Base-by-base conservation (phyloP, 2,888 invertebrate genomes). In the Rhagonycha lutea region DNA sequence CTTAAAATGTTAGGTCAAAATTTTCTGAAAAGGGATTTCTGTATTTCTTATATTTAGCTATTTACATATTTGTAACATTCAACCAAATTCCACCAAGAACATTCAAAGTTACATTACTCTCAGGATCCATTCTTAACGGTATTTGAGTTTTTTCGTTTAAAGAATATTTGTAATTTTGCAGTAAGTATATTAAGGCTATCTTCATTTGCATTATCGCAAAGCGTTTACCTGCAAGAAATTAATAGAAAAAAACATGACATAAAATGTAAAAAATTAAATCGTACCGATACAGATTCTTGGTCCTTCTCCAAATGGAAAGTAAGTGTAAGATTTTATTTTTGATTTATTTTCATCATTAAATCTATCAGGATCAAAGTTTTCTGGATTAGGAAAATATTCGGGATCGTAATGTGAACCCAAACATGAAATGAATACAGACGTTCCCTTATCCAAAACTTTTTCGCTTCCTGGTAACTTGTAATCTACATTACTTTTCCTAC, bases 341-440 rank as follows among this genome's bases (percentile, higher is more conserved):
- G 71, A 73, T 60, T 78, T 82, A 18, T 80, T 79, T 69, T 83
- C 82, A 0, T 75, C 76, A 7, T 78, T 81, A 79, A 87, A 87
- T 29, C 86, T 77, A 18, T 85, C 85, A 3, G 87, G 87, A 68
- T 86, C 83, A 75, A 86, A 87, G 61, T 79, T 80, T 7, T 82
- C 76, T 2, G 87, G 86, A 61, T 87, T 78, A 1, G 84, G 83
- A 69, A 83, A 87, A 70, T 85, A 83, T 23, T 83, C 80, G 0
- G 83, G n/a, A 47, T 47, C 47, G 47, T 47, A 47, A 47, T 47
- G 47, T 7, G n/a, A n/a, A n/a, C 47, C 32, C 47, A 47, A n/a
- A 2, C 5, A n/a, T 2, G 47, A 47, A 47, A 47, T 47, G 5
- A 47, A 47, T n/a, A 47, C n/a, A n/a, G n/a, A 7, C 7, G 47